These are phyloP conservation scores for Doris montereyensis DNA, from an alignment of 2,888 invertebrate genomes.

Conservation along the genomic window DNA sequence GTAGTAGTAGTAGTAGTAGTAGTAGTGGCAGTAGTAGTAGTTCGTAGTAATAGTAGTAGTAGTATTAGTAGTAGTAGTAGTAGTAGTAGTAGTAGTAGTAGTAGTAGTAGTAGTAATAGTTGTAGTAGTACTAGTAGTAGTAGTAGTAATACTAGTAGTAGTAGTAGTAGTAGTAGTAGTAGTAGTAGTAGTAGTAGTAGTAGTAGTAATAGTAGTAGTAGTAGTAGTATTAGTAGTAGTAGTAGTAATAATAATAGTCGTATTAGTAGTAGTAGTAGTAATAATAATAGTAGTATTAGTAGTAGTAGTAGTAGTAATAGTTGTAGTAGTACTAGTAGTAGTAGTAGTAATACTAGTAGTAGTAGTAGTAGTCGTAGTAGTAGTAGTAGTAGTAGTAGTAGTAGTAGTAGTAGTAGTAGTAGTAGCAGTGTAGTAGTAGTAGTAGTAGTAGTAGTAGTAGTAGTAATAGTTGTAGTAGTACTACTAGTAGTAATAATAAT, in stretches of 20 bases:
- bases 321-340: neutral
- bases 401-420: slow-evolving; percentile 3
- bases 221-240: neutral
- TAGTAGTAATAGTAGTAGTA: neutral
- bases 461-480: neutral
- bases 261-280: neutral
- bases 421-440: neutral
- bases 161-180: neutral
- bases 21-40: slow-evolving; percentile 14
- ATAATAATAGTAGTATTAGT: neutral
- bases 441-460: neutral
- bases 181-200: neutral
- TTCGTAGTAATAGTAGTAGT: neutral
- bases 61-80: neutral
- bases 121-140: neutral
- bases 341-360: neutral
- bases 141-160: neutral
- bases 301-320: neutral
- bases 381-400: neutral
- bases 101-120: slow-evolving; percentile 9
- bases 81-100: slow-evolving; percentile 17
- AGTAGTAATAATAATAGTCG: too few species aligned
- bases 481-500: neutral
- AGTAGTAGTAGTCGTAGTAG: neutral
- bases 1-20: slow-evolving; percentile 17